Conservation (phyloP, 2,888 invertebrate genomes). For the Lasioglossum morio region DNA sequence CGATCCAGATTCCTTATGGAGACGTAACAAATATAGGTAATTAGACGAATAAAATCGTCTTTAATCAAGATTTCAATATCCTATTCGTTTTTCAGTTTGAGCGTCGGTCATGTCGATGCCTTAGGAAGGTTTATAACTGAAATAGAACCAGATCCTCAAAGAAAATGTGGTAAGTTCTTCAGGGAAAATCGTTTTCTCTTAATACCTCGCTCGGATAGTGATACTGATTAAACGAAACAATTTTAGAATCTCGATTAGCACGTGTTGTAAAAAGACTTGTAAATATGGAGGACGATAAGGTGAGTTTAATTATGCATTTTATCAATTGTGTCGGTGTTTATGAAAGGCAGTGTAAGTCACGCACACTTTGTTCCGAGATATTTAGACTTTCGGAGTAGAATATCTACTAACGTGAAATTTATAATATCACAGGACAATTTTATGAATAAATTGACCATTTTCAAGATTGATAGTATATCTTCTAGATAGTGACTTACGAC, state of each 20-base stretch:
- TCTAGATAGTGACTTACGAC: no score
- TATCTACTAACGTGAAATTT: no score
- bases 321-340: not conserved
- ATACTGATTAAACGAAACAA: constrained; percentile 24
- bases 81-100: constrained; percentile 87
- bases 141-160: constrained; percentile 92
- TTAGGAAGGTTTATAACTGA: constrained; percentile 96
- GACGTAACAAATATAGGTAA: constrained; percentile 88
- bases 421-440: no score
- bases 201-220: not conserved
- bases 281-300: constrained; percentile 93
- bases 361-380: not conserved
- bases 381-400: not conserved
- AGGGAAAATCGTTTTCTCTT: not conserved
- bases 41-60: not conserved
- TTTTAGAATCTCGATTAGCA: constrained; percentile 85
- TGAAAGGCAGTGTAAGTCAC: not conserved
- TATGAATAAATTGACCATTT: no score
- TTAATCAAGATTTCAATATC: not conserved
- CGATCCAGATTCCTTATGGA: constrained; percentile 96
- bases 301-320: constrained; percentile 74
- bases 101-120: constrained; percentile 94
- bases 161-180: constrained; percentile 83
- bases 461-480: no score
- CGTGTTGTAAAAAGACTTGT: constrained; percentile 92